phyloP scores from a whole-genome alignment of 2,888 invertebrate species.

The Cataglyphis rosenhaueri region DNA sequence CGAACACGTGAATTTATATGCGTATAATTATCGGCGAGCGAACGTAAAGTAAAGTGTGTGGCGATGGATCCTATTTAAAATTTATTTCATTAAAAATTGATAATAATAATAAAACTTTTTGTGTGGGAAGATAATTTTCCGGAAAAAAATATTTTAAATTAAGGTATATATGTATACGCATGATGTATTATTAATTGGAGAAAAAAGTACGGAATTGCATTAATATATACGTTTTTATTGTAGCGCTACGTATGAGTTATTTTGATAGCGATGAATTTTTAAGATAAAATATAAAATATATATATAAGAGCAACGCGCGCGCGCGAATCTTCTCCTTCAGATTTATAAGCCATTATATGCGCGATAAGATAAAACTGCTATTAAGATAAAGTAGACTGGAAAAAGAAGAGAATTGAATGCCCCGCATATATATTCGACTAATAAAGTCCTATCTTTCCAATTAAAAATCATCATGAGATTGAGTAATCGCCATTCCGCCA shows the following conservation, averaged over 20 bases:
- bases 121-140: neutral
- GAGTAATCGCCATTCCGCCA: constrained; percentile 31
- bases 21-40: constrained; percentile 17
- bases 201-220: neutral
- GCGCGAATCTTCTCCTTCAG: neutral
- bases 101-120: neutral
- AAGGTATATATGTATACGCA: neutral
- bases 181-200: constrained; percentile 15
- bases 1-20: constrained; percentile 31
- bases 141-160: neutral
- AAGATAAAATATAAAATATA: constrained; percentile 22
- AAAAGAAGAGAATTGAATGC: neutral
- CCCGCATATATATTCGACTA: neutral
- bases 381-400: constrained; percentile 19
- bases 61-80: neutral
- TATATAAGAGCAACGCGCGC: neutral
- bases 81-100: constrained; percentile 10
- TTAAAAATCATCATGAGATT: constrained; percentile 37
- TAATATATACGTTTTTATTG: neutral
- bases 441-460: constrained; percentile 19
- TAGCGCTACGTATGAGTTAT: neutral
- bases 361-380: constrained; percentile 16
- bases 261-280: constrained; percentile 8
- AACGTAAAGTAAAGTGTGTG: constrained; percentile 9
- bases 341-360: constrained; percentile 39